phyloP scores from a whole-genome alignment of 2,797 vertebrate species.

The Pachyuromys duprasi region DNA sequence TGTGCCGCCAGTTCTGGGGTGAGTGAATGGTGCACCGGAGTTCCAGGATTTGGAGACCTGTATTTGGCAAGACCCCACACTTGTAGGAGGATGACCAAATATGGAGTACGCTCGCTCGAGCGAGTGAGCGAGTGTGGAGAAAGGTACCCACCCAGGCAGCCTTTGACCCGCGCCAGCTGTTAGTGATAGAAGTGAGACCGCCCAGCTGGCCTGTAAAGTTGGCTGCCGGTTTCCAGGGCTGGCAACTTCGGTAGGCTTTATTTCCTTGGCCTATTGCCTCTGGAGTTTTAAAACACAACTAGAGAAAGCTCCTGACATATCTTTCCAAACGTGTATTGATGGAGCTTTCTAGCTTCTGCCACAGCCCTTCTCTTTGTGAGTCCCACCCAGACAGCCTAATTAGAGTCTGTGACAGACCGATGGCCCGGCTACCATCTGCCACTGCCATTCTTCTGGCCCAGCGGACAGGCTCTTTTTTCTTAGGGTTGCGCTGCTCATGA shows the following conservation, averaged over 20 bases:
- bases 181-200: neutral
- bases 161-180: constrained; percentile 1
- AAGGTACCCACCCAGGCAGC: neutral
- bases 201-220: neutral
- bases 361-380: constrained; percentile 31
- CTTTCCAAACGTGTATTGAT: neutral
- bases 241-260: neutral
- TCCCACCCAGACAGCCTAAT: constrained; percentile 31
- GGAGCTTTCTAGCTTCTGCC: neutral
- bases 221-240: neutral
- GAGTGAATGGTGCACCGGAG: neutral
- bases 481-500: neutral
- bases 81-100: constrained; percentile 58
- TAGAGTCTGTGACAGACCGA: constrained; percentile 4
- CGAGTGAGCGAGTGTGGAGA: neutral
- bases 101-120: constrained; percentile 37
- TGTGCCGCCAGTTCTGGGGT: neutral
- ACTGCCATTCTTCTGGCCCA: neutral
- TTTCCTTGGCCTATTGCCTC: neutral
- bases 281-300: constrained; percentile 1
- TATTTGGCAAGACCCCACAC: constrained; percentile 1
- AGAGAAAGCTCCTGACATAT: neutral
- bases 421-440: neutral
- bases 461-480: neutral
- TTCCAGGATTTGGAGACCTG: neutral